Base-by-base conservation (phyloP, 2,797 vertebrate genomes). In the Acipenser oxyrinchus region DNA sequence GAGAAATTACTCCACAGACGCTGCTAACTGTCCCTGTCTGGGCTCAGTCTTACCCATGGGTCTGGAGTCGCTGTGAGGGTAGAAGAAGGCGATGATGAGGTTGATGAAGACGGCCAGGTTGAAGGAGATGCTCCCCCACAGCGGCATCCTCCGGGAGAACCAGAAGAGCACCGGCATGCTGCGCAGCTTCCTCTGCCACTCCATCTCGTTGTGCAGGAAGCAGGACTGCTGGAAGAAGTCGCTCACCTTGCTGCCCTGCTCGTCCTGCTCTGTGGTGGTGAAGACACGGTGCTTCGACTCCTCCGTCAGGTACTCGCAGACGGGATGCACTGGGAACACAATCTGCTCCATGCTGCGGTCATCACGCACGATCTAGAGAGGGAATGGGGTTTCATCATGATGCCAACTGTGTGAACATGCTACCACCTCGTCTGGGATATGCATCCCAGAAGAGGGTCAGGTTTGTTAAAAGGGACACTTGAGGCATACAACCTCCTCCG, bases 321-420 rank as follows among this genome's bases (percentile, higher is more conserved):
- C 96, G 60, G 85, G 88, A 0, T 97, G 95, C 70, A 99, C 90
- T 0, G 96, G 95, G 73, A 95, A 99, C 73, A 99, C 93, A 0
- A 99, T 98, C 89, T 99, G 94, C 87, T 99, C 96, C 96, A 99
- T 98, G 84, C 93, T 96, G 66, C 95, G 93, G 76, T 98, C 96
- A 59, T 95, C 90, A 10, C 96, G 91, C 23, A 99, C 96, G 0
- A 99, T 99, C 96, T 99, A 78, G 15, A n/a, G 49, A 13, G 5
- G 13, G n/a, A 11, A 15, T 48, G 52, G 18, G 10, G 49, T 3
- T 8, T 11, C 5, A 50, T 0, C 23, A 37, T 37, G 23, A 37
- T 37, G 23, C 23, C 23, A 37, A 37, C 23, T 37, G 23, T 37
- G 23, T 37, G 23, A 37, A 37, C 23, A 37, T 37, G 23, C 23